Evolutionary conservation across 2,888 invertebrate genomes (phyloP).

Genomic region (Sialis lutaria): DNA sequence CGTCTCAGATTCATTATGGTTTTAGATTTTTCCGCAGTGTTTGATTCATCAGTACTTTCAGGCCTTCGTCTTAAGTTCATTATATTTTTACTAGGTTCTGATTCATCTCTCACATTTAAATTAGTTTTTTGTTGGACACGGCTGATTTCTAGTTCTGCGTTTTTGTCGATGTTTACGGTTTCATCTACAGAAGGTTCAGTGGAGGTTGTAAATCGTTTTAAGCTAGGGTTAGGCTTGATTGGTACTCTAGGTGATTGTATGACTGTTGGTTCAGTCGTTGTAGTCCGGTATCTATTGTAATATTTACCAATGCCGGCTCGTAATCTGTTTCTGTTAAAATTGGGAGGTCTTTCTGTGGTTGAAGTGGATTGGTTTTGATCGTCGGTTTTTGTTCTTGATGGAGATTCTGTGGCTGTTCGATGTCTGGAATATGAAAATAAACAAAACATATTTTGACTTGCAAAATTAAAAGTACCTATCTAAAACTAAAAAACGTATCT

Average conservation of each 20-base stretch:
- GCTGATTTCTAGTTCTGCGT: conserved; percentile 11
- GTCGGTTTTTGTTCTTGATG: background rate
- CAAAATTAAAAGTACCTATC: no score
- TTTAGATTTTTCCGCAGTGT: background rate
- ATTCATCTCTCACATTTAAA: background rate
- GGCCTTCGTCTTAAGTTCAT: background rate
- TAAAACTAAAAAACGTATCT: no score
- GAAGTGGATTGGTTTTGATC: background rate
- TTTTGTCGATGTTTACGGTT: no score
- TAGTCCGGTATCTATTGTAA: background rate
- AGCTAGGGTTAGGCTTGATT: conserved; percentile 21
- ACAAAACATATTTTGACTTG: no score
- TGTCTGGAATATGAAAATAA: background rate
- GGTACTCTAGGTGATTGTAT: conserved; percentile 17
- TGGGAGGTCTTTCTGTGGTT: conserved; percentile 14
- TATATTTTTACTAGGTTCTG: conserved; percentile 4
- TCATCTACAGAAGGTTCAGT: conserved; percentile 11
- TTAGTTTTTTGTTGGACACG: conserved; percentile 14
- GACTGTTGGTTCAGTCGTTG: conserved; percentile 6
- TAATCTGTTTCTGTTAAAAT: conserved; percentile 14
- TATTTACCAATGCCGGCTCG: conserved; percentile 12
- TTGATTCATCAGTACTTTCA: conserved; percentile 8
- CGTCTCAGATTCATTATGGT: background rate
- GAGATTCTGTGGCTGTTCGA: conserved; percentile 3
- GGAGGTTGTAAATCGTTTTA: conserved; percentile 12